A percentile compares a stretch with the other conserved stretches of the same genome.
phyloP scores from a whole-genome alignment of 2,797 vertebrate genomes.

The Sebastes baramenuke region DNA sequence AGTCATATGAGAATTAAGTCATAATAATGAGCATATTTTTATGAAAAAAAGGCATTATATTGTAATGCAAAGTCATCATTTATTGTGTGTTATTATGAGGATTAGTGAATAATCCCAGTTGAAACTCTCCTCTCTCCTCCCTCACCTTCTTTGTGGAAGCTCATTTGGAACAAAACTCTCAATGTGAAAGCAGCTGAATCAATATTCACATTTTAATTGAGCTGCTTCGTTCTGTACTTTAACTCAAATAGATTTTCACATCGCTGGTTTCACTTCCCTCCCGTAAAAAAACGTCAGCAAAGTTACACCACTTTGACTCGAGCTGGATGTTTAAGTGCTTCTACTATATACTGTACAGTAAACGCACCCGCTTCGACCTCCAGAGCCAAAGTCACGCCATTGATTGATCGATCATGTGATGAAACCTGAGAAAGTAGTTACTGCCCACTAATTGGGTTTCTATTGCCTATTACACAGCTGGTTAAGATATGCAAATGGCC shows the following conservation, averaged over 20 bases:
- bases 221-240: neutral
- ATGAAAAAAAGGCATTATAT: neutral
- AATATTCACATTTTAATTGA: conserved; percentile 4
- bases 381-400: conserved; percentile 32
- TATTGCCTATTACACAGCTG: conserved; percentile 71
- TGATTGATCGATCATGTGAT: conserved; percentile 68
- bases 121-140: neutral
- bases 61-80: neutral
- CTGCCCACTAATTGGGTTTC: conserved; percentile 61
- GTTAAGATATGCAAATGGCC: conserved; percentile 70
- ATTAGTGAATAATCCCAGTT: neutral
- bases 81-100: neutral
- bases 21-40: neutral
- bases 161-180: neutral
- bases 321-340: neutral
- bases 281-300: neutral
- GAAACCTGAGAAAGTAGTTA: conserved; percentile 63
- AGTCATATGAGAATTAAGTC: neutral
- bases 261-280: neutral
- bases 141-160: neutral
- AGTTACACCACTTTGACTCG: neutral
- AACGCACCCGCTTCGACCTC: neutral
- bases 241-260: neutral
- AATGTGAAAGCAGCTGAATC: neutral
- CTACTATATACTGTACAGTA: neutral